Evolutionary conservation across 2,797 vertebrate species (phyloP), one percentile per base, ranked within the genome.

Genomic region (Anguilla anguilla): DNA sequence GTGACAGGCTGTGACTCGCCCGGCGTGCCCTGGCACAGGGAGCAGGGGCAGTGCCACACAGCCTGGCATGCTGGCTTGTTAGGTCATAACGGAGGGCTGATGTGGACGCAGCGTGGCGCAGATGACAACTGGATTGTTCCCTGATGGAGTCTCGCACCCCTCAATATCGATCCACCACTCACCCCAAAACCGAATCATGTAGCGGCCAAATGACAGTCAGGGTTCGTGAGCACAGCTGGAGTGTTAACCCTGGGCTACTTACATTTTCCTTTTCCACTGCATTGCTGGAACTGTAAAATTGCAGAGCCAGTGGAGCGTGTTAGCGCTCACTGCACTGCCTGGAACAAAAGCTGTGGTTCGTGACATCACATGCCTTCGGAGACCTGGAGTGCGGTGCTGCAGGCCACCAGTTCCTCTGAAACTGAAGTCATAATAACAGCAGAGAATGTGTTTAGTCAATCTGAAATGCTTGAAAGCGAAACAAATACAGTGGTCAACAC

Each of bases 61-160:
- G 85, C 46, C 49, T 6, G 43, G 61, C 55, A 28, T 17, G 59
- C 85, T 19, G 77, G 88, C 92, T 90, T 91, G 89, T 91, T 91
- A 90, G 91, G 87, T 89, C 90, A 89, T 89, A 92, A 92, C 90
- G 87, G 92, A 90, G 86, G 91, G 89, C 88, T 90, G 87, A 89
- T 91, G 91, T 92, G 90, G 91, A 90, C 88, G 90, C 89, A 89
- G 22, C 10, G 35, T 49, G 19, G 84, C 84, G 10, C 43, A 57
- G 90, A 89, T 87, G 91, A 92, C 91, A 89, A 87, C 91, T 90
- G 91, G 90, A 91, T 91, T 92, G 89, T 4, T 89, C 89, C 90
- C 87, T 87, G 90, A 88, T 25, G 87, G 91, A 86, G 90, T 90
- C 90, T 57, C 91, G 92, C 89, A 69, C 88, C 91, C 89, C 90